Evolutionary conservation across 2,888 invertebrate species (phyloP).

Genomic region (Dryobotodes eremita): DNA sequence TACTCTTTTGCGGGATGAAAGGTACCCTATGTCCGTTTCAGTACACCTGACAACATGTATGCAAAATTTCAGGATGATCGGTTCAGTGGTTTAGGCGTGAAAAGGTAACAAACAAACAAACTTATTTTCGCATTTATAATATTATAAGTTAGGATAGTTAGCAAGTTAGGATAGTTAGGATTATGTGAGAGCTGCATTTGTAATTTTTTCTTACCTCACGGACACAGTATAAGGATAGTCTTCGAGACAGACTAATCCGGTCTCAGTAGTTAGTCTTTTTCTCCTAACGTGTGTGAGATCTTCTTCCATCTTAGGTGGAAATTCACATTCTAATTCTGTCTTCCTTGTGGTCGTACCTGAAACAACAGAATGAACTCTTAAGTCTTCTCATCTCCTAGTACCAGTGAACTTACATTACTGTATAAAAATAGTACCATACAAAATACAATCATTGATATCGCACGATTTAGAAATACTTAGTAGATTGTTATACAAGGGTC

Average conservation of each 20-base stretch:
- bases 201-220: constrained; percentile 76
- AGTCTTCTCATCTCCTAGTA: constrained; percentile 49
- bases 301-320: constrained; percentile 86
- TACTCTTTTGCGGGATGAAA: too few species aligned
- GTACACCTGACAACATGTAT: too few species aligned
- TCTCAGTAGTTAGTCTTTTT: constrained; percentile 85
- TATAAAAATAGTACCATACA: not conserved
- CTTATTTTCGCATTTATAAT: too few species aligned
- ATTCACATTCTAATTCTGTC: constrained; percentile 85
- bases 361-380: constrained; percentile 26
- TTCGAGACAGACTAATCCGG: constrained; percentile 86
- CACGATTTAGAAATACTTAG: too few species aligned
- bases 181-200: not conserved
- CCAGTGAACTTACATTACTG: constrained; percentile 31
- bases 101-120: too few species aligned
- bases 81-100: too few species aligned
- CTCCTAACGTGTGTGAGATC: constrained; percentile 84
- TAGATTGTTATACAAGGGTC: too few species aligned
- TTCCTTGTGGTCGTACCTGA: constrained; percentile 71
- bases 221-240: constrained; percentile 88
- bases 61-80: too few species aligned
- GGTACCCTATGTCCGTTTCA: too few species aligned
- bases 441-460: too few species aligned
- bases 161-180: too few species aligned
- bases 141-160: too few species aligned